Percentiles rank a stretch among this genome's conserved stretches.
These are phyloP conservation scores for Clinocottus analis DNA, from an alignment of 2,113 vertebrate genomes.

Conservation along the genomic window DNA sequence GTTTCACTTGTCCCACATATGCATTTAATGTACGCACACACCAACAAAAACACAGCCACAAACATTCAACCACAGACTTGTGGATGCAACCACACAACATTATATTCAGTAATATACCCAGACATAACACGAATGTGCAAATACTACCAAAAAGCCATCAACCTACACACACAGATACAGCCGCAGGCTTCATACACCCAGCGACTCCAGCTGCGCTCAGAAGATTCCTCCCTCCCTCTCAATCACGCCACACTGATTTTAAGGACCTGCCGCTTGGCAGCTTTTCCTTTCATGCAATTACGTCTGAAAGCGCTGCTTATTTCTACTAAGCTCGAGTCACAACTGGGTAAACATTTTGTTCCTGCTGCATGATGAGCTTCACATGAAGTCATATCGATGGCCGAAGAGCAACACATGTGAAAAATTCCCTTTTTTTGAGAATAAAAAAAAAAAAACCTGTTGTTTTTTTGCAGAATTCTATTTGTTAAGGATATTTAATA, in stretches of 20 bases:
- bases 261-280: constrained; percentile 71
- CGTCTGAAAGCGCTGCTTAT: constrained; percentile 56
- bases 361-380: constrained; percentile 42
- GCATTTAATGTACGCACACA: constrained; percentile 4
- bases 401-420: no score
- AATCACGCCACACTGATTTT: constrained; percentile 74
- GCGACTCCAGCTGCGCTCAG: constrained; percentile 67
- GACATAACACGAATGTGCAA: constrained; percentile 51
- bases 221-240: constrained; percentile 69
- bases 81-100: constrained; percentile 38
- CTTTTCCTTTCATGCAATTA: constrained; percentile 77
- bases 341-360: constrained; percentile 62
- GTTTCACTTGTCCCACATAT: not conserved
- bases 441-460: no score
- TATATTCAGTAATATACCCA: constrained; percentile 42
- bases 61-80: constrained; percentile 1
- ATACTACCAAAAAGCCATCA: constrained; percentile 44
- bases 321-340: constrained; percentile 51
- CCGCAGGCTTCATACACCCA: constrained; percentile 43
- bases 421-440: no score
- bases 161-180: constrained; percentile 43
- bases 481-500: no score
- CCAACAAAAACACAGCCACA: constrained; percentile 8
- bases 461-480: no score
- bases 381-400: constrained; percentile 8